Evolutionary conservation across 1,140 invertebrate genomes (phyloP), one percentile per base, ranked within the genome.

Genomic region (Arctopsyche grandis): DNA sequence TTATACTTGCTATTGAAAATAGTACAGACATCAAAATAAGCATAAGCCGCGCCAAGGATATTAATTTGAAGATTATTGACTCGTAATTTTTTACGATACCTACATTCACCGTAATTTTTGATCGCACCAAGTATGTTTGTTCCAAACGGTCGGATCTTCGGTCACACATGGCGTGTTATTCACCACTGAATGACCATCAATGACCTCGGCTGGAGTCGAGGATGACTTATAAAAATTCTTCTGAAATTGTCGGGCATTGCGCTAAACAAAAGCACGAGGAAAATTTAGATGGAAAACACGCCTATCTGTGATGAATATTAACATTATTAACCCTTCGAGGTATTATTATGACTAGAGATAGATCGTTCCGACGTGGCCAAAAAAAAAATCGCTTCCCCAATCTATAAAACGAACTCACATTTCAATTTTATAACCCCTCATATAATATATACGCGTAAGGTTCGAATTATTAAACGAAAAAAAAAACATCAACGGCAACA

Each of bases 251-350:
- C 63, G 63, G 63, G 63, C 24, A 29, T 66, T 66, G 63, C 21
- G 19, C 63, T 22, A 66, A 52, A 52, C 48, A 52, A 52, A 66
- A 66, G 21, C 63, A 26, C 24, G 63, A 66, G 63, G 63, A 66
- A 66, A 66, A 66, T 66, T 66, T 66, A 66, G 63, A 66, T 66
- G 10, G 21, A 12, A 66, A 66, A 24, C 63, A 66, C 63, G 63
- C 63, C 63, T 29, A 66, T 66, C 24, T n/a, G 63, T 22, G 63
- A 52, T 52, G 48, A 52, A 52, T 52, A 52, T 52, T 52, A 38
- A 52, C 48, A 52, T 52, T 12, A 52, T 14, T 60, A 14, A 66
- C 63, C 24, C 24, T 66, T 19, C 24, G 63, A 66, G 9, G 24
- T 66, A 66, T 66, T 22, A 66, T 66, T 66, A 66, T 22, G 63